Base-by-base conservation (phyloP, 2,888 invertebrate genomes). In the Trachelus stipa region DNA sequence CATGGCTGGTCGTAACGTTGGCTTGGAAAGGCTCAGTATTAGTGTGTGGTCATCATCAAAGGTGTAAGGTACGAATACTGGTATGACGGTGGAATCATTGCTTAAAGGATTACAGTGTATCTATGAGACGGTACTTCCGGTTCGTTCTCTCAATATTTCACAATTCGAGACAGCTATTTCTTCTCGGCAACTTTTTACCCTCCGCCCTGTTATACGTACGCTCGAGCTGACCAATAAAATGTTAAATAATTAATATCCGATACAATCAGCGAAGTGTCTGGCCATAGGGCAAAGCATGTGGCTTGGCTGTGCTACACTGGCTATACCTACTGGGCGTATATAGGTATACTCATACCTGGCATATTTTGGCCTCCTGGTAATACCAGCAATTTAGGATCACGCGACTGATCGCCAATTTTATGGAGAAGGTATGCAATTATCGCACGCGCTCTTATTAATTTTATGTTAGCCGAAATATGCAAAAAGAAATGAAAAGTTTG, bases 331-430 rank as follows among this genome's bases (percentile, higher is more conserved):
- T 56, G 56, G 56, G 56, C 23, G 23, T 56, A 56, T 56, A 23
- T 56, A 15, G 56, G 23, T 56, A 56, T 56, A 56, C 15, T 6
- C 9, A 23, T 56, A 56, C 56, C 23, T 9, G 71, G 30, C 23
- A 34, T 12, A 71, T 30, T 71, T 71, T 33, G 30, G 9, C 30
- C 31, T 34, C 23, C 31, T 11, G 33, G 76, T 76, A 73, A 78
- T 78, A 73, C 75, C 75, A 69, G 78, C 73, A 76, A 78, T 78
- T 78, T 76, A 69, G 75, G 75, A 56, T 69, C 74, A 77, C 37
- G 56, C 74, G 75, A 76, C 75, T 73, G 78, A 78, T 78, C 78
- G 78, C 73, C 78, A 78, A 78, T 78, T 78, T 78, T 78, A 68
- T 56, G 75, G 78, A 73, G 78, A 75, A 78, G 68, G 75, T 73